Evolutionary conservation across 2,888 invertebrate species (phyloP).

Genomic region (Hyles lineata): DNA sequence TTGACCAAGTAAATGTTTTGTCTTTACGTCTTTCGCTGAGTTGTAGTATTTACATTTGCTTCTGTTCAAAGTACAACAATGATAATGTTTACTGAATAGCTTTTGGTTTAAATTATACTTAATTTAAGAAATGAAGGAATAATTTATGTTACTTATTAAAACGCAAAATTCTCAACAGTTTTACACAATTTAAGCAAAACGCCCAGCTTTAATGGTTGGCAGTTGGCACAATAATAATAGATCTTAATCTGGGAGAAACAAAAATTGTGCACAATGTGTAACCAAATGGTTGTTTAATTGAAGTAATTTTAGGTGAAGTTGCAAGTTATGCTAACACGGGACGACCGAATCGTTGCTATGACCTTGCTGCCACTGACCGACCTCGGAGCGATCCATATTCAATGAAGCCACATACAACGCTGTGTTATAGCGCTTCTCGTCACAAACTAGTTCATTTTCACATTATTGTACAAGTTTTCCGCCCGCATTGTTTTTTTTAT

Average conservation of each 20-base stretch:
- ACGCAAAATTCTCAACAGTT: no score
- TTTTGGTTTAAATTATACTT: neutral
- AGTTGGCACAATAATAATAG: neutral
- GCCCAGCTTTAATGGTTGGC: no score
- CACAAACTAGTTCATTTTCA: constrained; percentile 39
- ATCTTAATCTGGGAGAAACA: neutral
- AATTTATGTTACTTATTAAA: no score
- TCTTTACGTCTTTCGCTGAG: neutral
- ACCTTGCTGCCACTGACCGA: constrained; percentile 75
- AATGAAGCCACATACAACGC: constrained; percentile 54
- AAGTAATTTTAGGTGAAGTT: constrained; percentile 2
- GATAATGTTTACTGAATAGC: neutral
- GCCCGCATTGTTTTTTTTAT: constrained; percentile 21
- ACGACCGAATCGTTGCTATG: constrained; percentile 37
- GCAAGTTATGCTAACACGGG: constrained; percentile 19
- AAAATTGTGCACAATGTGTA: neutral
- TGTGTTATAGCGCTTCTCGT: constrained; percentile 36
- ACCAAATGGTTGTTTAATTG: constrained; percentile 8
- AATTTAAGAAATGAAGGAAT: no score
- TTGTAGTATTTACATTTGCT: no score
- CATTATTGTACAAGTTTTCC: constrained; percentile 31
- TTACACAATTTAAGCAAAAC: no score
- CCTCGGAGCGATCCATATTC: constrained; percentile 72
- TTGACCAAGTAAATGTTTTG: neutral
- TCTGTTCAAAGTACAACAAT: neutral